Evolutionary conservation across 2,113 vertebrate genomes (phyloP).

Genomic region (Gobius niger): DNA sequence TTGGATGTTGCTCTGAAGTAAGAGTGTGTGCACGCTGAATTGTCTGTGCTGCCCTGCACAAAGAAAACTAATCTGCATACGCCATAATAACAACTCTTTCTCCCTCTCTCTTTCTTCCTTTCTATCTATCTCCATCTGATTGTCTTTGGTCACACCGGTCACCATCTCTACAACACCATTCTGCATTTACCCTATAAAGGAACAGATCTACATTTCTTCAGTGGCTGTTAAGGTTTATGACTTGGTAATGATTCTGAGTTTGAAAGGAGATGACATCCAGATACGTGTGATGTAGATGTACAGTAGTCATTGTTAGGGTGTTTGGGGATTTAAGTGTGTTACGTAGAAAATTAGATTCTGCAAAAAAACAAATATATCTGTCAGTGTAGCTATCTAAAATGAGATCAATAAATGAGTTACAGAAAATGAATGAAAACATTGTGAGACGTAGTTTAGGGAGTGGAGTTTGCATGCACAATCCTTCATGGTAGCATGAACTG

Average conservation of each 20-base stretch:
- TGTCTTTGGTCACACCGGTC: constrained; percentile 28
- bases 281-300: neutral
- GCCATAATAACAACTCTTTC: constrained; percentile 28
- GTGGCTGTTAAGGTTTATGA: constrained; percentile 2
- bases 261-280: constrained; percentile 2
- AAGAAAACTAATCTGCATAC: constrained; percentile 31
- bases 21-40: constrained; percentile 15
- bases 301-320: neutral
- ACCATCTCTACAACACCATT: constrained; percentile 18
- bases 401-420: neutral
- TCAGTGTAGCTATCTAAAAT: neutral
- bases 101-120: constrained; percentile 16
- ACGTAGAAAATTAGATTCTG: neutral
- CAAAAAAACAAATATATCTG: neutral
- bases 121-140: constrained; percentile 20
- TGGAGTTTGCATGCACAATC: too few relatives aligned
- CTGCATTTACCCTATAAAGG: constrained; percentile 6
- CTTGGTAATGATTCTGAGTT: neutral
- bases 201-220: constrained; percentile 5
- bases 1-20: constrained; percentile 18
- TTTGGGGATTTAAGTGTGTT: neutral
- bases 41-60: constrained; percentile 1
- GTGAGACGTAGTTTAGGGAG: neutral
- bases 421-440: neutral
- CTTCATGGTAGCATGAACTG: too few relatives aligned